Base-by-base conservation (phyloP, 92 coral and sea anemone species). In the Zoanthus gigantus region DNA sequence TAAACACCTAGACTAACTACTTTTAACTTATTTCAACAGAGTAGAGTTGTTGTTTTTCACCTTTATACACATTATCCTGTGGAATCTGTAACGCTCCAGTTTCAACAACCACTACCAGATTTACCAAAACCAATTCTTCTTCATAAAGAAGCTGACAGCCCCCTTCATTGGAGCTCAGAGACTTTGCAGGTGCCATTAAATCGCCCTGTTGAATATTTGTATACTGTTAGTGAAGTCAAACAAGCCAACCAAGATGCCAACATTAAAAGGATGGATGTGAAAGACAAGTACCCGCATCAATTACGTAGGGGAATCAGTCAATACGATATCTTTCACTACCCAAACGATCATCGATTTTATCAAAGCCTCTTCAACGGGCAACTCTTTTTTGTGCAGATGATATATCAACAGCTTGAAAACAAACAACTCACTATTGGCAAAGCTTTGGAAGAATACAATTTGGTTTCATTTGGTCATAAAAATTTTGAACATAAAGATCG, bases 251-350 rank as follows among this genome's bases (percentile, higher is more conserved):
- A 87, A 12, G 47, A 42, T 0, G 23, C 88, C 84, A 29, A 17
- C 9, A 34, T 68, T 52, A 29, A 4, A 2, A 57, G 58, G 79
- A 71, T 12, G 15, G 13, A 86, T 72, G n/a, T 10, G 57, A 34
- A 77, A 80, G 60, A 65, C 0, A 80, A n/a, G 42, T 0, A 3
- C 3, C 18, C 0, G 9, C 88, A 77, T 50, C 16, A 17, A 0
- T 15, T 91, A 4, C 65, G 48, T 17, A 6, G n/a, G 16, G 72
- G 92, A 0, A 73, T 4, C 3, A 79, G 83, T 50, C 98, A 96
- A 53, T 93, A 85, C 77, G 96, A 94, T 74, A 86, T 92, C 44
- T 93, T 94, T 83, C 91, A 68, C 72, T 6, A 46, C 0, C 89
- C 90, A 0, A n/a, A 16, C 13, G 86, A 87, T 11, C 23, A 0